phyloP scores from a whole-genome alignment of 2,797 vertebrate species.

The Danio jaintianensis region DNA sequence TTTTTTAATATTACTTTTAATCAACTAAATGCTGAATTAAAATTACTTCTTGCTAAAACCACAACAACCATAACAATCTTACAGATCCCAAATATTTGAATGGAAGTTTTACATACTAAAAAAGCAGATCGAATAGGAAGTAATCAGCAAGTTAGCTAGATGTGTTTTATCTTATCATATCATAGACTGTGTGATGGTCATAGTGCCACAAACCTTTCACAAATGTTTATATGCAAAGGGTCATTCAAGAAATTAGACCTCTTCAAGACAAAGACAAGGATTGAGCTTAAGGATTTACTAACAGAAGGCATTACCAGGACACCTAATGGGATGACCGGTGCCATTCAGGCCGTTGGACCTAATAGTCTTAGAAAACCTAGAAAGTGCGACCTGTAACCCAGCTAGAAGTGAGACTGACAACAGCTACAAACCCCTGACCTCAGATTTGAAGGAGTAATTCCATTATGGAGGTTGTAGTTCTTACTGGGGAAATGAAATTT shows the following conservation, averaged over 20 bases:
- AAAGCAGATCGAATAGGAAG: not conserved
- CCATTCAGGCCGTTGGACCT: conserved; percentile 5
- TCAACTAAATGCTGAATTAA: not conserved
- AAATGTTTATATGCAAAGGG: not conserved
- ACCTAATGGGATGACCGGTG: conserved; percentile 23
- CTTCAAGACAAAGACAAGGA: not conserved
- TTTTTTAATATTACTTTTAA: too few species aligned
- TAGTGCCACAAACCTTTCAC: not conserved
- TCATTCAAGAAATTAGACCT: not conserved
- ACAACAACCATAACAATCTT: not conserved
- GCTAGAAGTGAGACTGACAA: conserved; percentile 20
- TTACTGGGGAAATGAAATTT: not conserved
- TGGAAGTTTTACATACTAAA: not conserved
- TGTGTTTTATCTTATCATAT: not conserved
- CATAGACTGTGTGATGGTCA: not conserved
- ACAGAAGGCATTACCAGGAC: conserved; percentile 13
- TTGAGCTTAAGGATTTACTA: not conserved
- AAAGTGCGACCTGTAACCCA: conserved; percentile 3
- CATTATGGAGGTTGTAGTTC: conserved; percentile 1
- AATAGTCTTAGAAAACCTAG: conserved; percentile 17
- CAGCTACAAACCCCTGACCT: not conserved
- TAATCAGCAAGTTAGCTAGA: too few species aligned
- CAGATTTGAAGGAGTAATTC: conserved; percentile 12
- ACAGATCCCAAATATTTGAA: not conserved
- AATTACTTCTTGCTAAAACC: too few species aligned